Base-by-base conservation (phyloP, 2,113 vertebrate genomes). In the Polypterus senegalus region DNA sequence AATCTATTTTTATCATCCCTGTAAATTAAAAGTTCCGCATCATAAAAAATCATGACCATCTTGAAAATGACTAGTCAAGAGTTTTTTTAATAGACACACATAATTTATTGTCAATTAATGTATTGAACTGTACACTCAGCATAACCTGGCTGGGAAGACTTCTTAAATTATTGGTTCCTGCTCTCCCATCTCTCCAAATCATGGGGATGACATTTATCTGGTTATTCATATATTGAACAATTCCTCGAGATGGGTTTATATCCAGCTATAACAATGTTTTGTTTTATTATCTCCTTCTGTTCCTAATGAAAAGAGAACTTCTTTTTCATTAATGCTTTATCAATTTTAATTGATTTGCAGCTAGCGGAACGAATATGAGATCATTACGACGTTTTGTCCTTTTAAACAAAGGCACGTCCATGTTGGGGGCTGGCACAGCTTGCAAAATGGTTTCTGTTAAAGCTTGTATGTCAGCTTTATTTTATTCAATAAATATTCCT, bases 81-180 rank as follows among this genome's bases (percentile, higher is more conserved):
- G 79, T 75, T 77, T 84, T 86, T 86, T 82, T 27, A 27, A 84
- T 82, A 83, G 78, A 80, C 73, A 78, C 82, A 77, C 65, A 71
- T 78, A 79, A 89, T 88, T 88, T 88, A 88, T 87, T 88, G 86
- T 83, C 86, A 87, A 86, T 89, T 88, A 89, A 86, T 72, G 75
- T 84, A 87, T 86, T 84, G 83, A 87, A 88, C 82, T 85, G 80
- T 78, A 74, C 69, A 83, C 81, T 88, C 86, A 88, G 87, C 85
- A 85, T 81, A 85, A 83, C 80, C 75, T 75, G 65, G 59, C 68
- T 72, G 71, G 79, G 67, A 69, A 81, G 80, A 82, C 72, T 81
- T 81, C 83, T 78, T 70, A 82, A 84, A 85, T 81, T 74, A 87
- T 83, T 83, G 78, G 80, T 71, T 85, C 78, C 76, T 52, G 9